phyloP scores from a whole-genome alignment of 2,797 vertebrate species.

The Sebastes taczanowskii region DNA sequence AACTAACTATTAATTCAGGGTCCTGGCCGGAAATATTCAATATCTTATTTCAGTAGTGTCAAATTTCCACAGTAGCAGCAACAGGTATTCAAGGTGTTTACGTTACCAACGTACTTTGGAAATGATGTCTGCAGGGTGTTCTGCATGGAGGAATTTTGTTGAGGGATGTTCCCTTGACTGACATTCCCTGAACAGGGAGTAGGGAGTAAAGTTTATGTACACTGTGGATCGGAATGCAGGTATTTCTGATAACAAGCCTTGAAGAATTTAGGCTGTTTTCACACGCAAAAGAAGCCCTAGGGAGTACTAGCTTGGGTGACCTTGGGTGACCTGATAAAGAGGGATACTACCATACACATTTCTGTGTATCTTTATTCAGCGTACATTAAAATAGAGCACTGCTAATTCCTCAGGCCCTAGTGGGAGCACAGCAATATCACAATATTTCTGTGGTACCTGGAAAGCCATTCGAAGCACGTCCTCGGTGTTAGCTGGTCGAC shows the following conservation, averaged over 20 bases:
- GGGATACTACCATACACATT: not conserved
- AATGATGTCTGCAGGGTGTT: too few species aligned
- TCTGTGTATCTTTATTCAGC: not conserved
- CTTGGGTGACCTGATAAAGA: not conserved
- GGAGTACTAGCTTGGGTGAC: not conserved
- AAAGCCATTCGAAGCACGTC: conserved; percentile 95
- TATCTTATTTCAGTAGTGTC: too few species aligned
- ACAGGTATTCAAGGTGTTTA: too few species aligned
- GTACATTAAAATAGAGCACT: not conserved
- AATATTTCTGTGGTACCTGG: conserved; percentile 79
- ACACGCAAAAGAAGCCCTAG: not conserved
- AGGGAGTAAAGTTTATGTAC: too few species aligned
- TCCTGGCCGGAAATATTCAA: too few species aligned
- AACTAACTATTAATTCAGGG: too few species aligned
- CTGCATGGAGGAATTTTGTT: too few species aligned
- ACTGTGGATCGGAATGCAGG: not conserved
- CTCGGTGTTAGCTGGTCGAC: conserved; percentile 94
- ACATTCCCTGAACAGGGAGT: too few species aligned
- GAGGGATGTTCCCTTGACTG: too few species aligned
- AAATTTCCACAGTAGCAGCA: too few species aligned
- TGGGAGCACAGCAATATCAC: not conserved
- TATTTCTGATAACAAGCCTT: not conserved
- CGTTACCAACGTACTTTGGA: too few species aligned
- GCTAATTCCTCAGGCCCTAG: not conserved
- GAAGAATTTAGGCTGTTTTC: not conserved